phyloP scores from a whole-genome alignment of 1,140 invertebrate species.

The Drosophila mauritiana region DNA sequence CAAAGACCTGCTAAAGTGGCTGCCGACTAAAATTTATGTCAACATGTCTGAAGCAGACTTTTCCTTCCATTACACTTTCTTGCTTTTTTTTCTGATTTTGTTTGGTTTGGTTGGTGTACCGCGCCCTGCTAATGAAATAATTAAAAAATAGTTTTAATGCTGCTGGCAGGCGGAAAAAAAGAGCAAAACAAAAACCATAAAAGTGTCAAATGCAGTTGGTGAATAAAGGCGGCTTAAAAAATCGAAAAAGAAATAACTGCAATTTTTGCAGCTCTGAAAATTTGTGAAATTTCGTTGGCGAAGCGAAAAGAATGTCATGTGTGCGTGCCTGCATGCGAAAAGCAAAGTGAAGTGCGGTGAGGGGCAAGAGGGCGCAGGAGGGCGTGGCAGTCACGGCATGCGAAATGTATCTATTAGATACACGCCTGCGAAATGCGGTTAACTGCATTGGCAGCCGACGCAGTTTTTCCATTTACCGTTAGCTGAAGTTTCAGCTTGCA shows the following conservation, averaged over 20 bases:
- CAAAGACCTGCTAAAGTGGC: slow-evolving; percentile 43
- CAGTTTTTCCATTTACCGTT: slow-evolving; percentile 64
- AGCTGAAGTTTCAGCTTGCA: slow-evolving; percentile 29
- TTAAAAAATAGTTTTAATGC: slow-evolving; percentile 50
- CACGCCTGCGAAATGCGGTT: slow-evolving; percentile 62
- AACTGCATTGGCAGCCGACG: slow-evolving; percentile 59
- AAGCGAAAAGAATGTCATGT: slow-evolving; percentile 38
- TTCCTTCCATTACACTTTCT: slow-evolving; percentile 13
- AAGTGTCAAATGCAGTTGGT: slow-evolving; percentile 46
- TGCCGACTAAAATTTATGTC: slow-evolving; percentile 33
- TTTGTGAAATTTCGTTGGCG: slow-evolving; percentile 33
- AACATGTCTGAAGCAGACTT: slow-evolving; percentile 46
- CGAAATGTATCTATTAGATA: slow-evolving; percentile 66
- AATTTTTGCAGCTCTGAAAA: slow-evolving; percentile 29
- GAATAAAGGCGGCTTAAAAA: slow-evolving; percentile 4
- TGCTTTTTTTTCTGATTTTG: slow-evolving; percentile 8
- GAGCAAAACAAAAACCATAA: slow-evolving; percentile 29
- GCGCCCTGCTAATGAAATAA: slow-evolving; percentile 49
- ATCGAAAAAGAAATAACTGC: slow-evolving; percentile 6
- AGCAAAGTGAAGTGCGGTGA: slow-evolving; percentile 12
- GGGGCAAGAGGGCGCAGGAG: neutral
- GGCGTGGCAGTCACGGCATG: slow-evolving; percentile 52
- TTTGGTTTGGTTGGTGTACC: slow-evolving; percentile 1
- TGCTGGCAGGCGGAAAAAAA: slow-evolving; percentile 36
- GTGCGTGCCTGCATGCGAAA: slow-evolving; percentile 50